A percentile compares a stretch with the other conserved stretches of the same genome.
Evolutionary conservation across 2,113 vertebrate genomes (phyloP).

Genomic region (Equus quagga): DNA sequence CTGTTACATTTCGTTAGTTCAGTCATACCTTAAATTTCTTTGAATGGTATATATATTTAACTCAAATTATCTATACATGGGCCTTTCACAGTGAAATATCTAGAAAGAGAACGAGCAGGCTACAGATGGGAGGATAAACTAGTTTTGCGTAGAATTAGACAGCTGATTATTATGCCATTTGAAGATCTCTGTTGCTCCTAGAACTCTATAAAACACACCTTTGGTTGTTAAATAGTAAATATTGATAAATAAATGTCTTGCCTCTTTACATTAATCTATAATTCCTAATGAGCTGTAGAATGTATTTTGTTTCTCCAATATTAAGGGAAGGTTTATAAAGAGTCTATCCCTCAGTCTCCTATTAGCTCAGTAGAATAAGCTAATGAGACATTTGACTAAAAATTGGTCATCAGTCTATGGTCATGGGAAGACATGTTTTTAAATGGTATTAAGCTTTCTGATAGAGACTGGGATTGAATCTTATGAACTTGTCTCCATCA

Average conservation of each 20-base stretch:
- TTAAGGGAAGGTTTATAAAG: not conserved
- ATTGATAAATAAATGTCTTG: slow-evolving; percentile 29
- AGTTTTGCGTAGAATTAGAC: not conserved
- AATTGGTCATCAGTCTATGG: slow-evolving; percentile 2
- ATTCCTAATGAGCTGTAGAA: not conserved
- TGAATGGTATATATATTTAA: not conserved
- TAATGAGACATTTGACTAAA: slow-evolving; percentile 30
- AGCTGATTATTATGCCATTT: not conserved
- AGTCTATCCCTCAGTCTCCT: not conserved
- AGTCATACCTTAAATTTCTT: not conserved
- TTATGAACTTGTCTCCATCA: slow-evolving; percentile 53
- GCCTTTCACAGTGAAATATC: not conserved
- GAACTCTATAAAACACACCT: not conserved
- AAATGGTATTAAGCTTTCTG: slow-evolving; percentile 45
- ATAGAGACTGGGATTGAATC: not conserved
- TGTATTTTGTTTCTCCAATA: slow-evolving; percentile 7
- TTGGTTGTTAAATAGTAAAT: slow-evolving; percentile 23
- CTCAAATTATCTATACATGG: not conserved
- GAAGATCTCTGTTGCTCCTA: not conserved
- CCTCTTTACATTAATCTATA: not conserved
- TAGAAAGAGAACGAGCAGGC: not conserved
- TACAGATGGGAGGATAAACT: not conserved
- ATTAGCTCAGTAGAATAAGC: not conserved
- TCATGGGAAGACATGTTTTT: not conserved
- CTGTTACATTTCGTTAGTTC: not conserved